Base-by-base conservation (phyloP, 2,113 vertebrate genomes). In the Aramus guarauna region DNA sequence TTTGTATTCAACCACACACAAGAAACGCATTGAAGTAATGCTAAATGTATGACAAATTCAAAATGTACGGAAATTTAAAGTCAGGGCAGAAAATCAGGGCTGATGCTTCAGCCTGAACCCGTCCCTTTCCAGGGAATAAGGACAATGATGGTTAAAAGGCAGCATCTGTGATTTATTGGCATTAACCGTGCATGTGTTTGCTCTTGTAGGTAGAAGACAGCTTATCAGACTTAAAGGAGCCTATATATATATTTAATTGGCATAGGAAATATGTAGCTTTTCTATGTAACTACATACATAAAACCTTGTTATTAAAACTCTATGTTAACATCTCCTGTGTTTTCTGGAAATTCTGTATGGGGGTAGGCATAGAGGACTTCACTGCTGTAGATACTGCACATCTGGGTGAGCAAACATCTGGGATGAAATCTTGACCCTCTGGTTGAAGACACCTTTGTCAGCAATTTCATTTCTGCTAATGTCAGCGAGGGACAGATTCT, bases 1-100 rank as follows among this genome's bases (percentile, higher is more conserved):
- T 97, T 95, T 94, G 88, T 87, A 94, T 96, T 94, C 93, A 88
- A 17, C n/a, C 64, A 80, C 82, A 87, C 81, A 87, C 74, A 89
- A 92, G 75, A 94, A 95, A 92, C 0, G 2, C 92, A 89, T 45
- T 94, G 88, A 96, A 86, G 76, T 92, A 86, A 78, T 86, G 68
- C 76, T 93, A 69, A 91, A 75, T 56, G 74, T 84, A 92, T 21
- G 66, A 82, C 85, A 78, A 88, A 94, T 79, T 72, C 85, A 93
- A 85, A 96, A 93, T 13, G 78, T 53, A 59, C 0, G 3, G 77
- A 91, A 95, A 96, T 94, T 73, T 88, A 53, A 94, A 95, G 80
- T 79, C 95, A 73, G 45, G 50, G 80, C 41, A 91, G 77, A 95
- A 91, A 91, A 92, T 76, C 77, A 63, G 71, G 66, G 55, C 43